Conservation (phyloP, 2,888 invertebrate genomes). For the Nipponacmea schrenckii region DNA sequence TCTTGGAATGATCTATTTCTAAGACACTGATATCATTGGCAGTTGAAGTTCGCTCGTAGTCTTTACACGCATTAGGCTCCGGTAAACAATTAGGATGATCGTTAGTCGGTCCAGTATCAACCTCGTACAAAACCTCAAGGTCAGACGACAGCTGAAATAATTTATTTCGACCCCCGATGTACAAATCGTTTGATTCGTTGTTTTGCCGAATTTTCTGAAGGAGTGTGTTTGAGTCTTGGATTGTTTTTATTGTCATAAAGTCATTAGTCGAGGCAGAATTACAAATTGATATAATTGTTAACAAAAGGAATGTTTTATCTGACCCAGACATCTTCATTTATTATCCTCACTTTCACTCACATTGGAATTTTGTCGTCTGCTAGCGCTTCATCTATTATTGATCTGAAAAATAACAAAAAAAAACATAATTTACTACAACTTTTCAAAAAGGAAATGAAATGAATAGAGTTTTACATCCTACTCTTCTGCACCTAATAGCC, state of each 20-base stretch:
- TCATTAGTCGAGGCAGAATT: no score
- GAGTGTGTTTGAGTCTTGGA: not conserved
- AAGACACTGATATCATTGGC: constrained; percentile 41
- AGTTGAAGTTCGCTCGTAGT: not conserved
- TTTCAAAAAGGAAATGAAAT: no score
- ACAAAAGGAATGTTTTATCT: no score
- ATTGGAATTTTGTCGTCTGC: no score
- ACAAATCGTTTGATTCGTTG: constrained; percentile 23
- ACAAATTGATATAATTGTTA: no score
- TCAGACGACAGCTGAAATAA: constrained; percentile 36
- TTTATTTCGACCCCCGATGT: constrained; percentile 41
- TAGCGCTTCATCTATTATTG: no score
- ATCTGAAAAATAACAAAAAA: no score
- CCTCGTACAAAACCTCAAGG: constrained; percentile 13
- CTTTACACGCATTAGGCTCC: not conserved
- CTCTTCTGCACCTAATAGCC: no score
- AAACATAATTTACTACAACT: no score
- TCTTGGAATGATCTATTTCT: constrained; percentile 31
- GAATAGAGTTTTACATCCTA: no score
- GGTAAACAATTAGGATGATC: constrained; percentile 27
- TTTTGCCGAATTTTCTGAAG: constrained; percentile 21
- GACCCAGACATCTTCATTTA: no score
- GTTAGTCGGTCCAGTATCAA: constrained; percentile 21
- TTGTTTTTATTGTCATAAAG: constrained; percentile 2
- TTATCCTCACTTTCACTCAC: no score